These are phyloP conservation scores for Thymelicus lineola DNA, from an alignment of 2,888 invertebrate genomes.

Conservation along the genomic window DNA sequence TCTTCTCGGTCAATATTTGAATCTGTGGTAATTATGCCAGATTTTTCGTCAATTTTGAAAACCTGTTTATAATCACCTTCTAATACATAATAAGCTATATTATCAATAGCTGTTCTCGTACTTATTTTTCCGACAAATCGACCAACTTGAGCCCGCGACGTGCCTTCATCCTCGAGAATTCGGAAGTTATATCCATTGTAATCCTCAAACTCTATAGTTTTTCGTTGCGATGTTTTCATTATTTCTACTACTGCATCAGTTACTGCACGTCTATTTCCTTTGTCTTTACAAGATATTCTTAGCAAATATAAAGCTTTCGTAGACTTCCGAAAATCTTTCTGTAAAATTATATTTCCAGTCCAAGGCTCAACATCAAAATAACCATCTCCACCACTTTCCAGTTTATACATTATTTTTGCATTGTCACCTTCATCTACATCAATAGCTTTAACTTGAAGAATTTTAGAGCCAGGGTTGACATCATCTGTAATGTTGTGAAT, in stretches of 20 bases:
- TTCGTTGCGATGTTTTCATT: slow-evolving; percentile 89
- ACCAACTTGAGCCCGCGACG: slow-evolving; percentile 84
- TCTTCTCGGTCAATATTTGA: slow-evolving; percentile 94
- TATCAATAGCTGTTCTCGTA: slow-evolving; percentile 86
- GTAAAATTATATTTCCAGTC: slow-evolving; percentile 90
- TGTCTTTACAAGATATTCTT: slow-evolving; percentile 92
- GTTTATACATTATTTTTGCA: slow-evolving; percentile 90
- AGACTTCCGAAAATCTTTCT: slow-evolving; percentile 86
- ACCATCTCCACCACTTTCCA: slow-evolving; percentile 92
- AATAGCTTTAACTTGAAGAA: slow-evolving; percentile 91
- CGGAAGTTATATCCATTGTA: slow-evolving; percentile 92
- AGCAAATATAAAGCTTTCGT: slow-evolving; percentile 90
- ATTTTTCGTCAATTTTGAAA: slow-evolving; percentile 92
- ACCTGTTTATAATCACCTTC: slow-evolving; percentile 91
- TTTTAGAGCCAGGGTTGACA: slow-evolving; percentile 85
- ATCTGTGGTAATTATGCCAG: slow-evolving; percentile 91
- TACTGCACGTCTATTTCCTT: slow-evolving; percentile 89
- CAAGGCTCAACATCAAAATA: slow-evolving; percentile 92
- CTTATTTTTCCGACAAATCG: slow-evolving; percentile 92
- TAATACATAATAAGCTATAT: slow-evolving; percentile 90
- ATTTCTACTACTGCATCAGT: slow-evolving; percentile 93
- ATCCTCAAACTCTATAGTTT: slow-evolving; percentile 90
- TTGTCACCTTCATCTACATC: slow-evolving; percentile 96
- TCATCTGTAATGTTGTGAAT: slow-evolving; percentile 91
- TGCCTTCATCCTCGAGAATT: slow-evolving; percentile 92